Conservation (phyloP, 2,797 vertebrate genomes). For the Xenentodon cancila region DNA sequence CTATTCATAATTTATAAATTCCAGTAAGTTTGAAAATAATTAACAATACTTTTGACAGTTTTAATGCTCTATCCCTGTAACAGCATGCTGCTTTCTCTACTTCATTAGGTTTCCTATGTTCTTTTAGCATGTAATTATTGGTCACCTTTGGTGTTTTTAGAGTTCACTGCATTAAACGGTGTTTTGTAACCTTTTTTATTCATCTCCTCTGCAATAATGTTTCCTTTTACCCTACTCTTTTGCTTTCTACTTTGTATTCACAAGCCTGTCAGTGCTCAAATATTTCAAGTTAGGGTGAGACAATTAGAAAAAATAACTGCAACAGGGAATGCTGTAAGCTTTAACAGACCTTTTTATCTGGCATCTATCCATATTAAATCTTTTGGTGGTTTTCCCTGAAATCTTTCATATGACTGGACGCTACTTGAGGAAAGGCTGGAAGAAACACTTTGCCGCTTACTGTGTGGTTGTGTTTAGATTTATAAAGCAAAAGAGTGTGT, state of each 20-base stretch:
- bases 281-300: constrained; percentile 48
- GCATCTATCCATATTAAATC: constrained; percentile 44
- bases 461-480: constrained; percentile 17
- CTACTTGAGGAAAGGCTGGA: constrained; percentile 51
- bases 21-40: constrained; percentile 33
- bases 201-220: too few species aligned
- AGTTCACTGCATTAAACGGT: too few species aligned
- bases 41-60: neutral
- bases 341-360: constrained; percentile 56
- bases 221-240: constrained; percentile 9
- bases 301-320: constrained; percentile 60
- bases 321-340: constrained; percentile 57
- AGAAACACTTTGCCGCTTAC: constrained; percentile 27
- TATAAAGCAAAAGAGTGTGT: too few species aligned
- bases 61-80: too few species aligned
- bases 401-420: constrained; percentile 59
- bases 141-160: too few species aligned
- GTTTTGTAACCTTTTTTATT: neutral
- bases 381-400: constrained; percentile 1
- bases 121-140: too few species aligned
- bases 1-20: constrained; percentile 27
- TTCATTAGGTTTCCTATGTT: too few species aligned
- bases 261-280: constrained; percentile 51
- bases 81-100: too few species aligned
- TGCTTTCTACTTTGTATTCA: constrained; percentile 6